Evolutionary conservation across 2,888 invertebrate species (phyloP).

Genomic region (Rhabditoides inermis): DNA sequence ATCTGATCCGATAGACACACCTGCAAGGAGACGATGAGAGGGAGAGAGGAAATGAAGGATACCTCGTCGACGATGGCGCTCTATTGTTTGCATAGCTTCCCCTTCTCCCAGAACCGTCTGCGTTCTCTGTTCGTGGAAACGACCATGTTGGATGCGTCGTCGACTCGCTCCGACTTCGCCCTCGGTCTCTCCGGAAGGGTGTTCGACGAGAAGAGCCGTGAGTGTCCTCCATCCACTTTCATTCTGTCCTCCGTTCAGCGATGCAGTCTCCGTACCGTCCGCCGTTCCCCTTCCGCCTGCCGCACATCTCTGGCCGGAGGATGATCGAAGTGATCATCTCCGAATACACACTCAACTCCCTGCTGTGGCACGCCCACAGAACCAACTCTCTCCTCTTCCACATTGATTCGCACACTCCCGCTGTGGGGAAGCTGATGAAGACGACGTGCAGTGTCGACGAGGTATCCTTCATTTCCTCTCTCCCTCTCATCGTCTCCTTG

Average conservation of each 20-base stretch:
- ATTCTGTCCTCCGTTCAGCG: neutral
- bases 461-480: neutral
- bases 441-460: constrained; percentile 33
- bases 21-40: neutral
- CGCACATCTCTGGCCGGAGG: constrained; percentile 19
- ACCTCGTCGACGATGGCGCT: constrained; percentile 28
- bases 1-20: constrained; percentile 33
- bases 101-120: constrained; percentile 27
- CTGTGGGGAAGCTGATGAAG: constrained; percentile 28
- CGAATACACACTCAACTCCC: constrained; percentile 27
- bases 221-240: neutral
- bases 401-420: constrained; percentile 30
- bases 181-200: constrained; percentile 19
- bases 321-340: constrained; percentile 31
- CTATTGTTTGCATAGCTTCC: constrained; percentile 17
- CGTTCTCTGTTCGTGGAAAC: constrained; percentile 31
- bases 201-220: constrained; percentile 22
- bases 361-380: constrained; percentile 34
- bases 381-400: constrained; percentile 38
- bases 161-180: constrained; percentile 32
- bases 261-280: constrained; percentile 15
- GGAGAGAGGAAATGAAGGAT: neutral
- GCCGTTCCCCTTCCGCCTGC: constrained; percentile 32
- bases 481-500: neutral
- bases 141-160: constrained; percentile 33